Conservation (phyloP, 2,113 vertebrate genomes). For the Mustela nigripes region DNA sequence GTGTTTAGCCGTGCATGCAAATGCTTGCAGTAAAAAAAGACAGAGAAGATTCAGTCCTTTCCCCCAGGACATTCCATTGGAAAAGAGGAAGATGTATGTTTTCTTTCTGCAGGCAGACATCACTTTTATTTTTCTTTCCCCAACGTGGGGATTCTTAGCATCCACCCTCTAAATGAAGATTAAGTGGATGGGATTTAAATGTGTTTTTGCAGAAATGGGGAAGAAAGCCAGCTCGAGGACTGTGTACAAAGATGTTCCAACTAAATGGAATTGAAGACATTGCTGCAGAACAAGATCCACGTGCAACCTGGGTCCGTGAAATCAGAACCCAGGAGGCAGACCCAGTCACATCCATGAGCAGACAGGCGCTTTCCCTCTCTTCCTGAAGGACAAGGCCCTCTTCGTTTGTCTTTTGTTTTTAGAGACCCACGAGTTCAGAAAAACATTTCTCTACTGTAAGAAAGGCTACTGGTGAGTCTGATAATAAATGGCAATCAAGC, state of each 20-base stretch:
- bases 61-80: background rate
- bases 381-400: background rate
- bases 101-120: background rate
- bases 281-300: background rate
- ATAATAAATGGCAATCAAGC: background rate
- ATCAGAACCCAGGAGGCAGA: background rate
- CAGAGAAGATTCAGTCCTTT: background rate
- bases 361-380: background rate
- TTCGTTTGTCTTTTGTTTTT: background rate
- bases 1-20: background rate
- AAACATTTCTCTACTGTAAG: background rate
- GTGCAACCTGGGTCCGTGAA: background rate
- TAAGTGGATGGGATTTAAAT: slow-evolving; percentile 44
- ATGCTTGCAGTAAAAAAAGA: background rate
- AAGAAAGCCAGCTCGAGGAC: background rate
- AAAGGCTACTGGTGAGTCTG: background rate
- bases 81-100: background rate
- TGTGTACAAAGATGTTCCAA: background rate
- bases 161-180: background rate
- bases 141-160: background rate
- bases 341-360: background rate
- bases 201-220: slow-evolving; percentile 50
- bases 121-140: slow-evolving; percentile 29
- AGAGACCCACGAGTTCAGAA: background rate
- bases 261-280: background rate